These are phyloP conservation scores for Zaprionus nigranus DNA, from an alignment of 1,140 invertebrate genomes.

Conservation along the genomic window DNA sequence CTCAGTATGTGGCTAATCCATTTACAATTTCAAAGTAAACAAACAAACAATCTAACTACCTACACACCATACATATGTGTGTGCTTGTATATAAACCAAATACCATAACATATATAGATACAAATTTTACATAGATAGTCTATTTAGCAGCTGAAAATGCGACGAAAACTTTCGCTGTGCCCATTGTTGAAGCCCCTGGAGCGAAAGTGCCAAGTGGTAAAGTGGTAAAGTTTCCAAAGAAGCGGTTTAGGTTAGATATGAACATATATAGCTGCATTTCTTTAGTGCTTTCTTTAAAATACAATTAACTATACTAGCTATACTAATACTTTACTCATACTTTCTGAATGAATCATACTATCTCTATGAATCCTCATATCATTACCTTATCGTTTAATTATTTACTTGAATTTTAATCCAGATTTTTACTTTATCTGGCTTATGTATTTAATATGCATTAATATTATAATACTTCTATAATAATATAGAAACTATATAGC, in stretches of 20 bases:
- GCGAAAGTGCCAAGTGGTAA: slow-evolving; percentile 6
- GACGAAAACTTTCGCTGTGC: slow-evolving; percentile 47
- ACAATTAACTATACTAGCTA: too few species aligned
- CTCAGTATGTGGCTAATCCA: slow-evolving; percentile 68
- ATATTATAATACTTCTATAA: too few species aligned
- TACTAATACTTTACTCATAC: too few species aligned
- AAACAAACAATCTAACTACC: slow-evolving; percentile 66
- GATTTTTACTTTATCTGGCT: too few species aligned
- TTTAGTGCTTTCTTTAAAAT: too few species aligned
- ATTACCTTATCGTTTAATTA: too few species aligned
- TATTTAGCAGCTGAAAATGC: slow-evolving; percentile 43
- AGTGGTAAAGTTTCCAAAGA: not conserved
- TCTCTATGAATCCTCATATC: too few species aligned
- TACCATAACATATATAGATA: not conserved
- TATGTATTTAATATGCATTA: too few species aligned
- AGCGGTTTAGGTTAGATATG: not conserved
- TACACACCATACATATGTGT: slow-evolving; percentile 17
- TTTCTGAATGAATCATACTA: too few species aligned
- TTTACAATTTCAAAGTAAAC: slow-evolving; percentile 82
- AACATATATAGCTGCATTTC: not conserved
- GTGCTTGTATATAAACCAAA: not conserved
- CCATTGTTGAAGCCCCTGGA: not conserved
- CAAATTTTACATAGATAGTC: not conserved
- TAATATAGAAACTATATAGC: too few species aligned
- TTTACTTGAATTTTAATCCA: too few species aligned